These are phyloP conservation scores for Falco cherrug DNA, from an alignment of 2,797 vertebrate species.

Conservation along the genomic window DNA sequence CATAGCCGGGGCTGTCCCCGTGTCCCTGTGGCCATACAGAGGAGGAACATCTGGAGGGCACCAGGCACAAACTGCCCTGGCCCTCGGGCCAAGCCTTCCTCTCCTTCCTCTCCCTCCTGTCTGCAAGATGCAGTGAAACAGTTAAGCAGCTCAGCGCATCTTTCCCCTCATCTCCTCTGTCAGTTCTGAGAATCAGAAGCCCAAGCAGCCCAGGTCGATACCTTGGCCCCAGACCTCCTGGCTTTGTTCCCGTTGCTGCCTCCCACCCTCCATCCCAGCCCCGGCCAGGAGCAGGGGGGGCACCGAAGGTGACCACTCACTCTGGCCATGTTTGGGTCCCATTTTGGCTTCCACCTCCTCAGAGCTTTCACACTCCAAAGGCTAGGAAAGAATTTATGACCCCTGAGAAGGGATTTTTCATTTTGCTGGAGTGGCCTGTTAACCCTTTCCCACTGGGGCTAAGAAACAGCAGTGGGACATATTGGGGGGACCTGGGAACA, in stretches of 20 bases:
- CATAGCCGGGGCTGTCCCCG: accelerated
- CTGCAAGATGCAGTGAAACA: neutral
- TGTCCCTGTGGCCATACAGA: accelerated
- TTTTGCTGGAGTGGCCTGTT: neutral
- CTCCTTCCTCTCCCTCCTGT: neutral
- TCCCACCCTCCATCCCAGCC: neutral
- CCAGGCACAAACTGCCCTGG: accelerated
- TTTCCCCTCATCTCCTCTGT: neutral
- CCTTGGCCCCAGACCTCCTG: neutral
- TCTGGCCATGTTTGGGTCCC: accelerated
- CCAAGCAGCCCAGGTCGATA: neutral
- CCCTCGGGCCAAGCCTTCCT: neutral
- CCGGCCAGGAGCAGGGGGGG: accelerated
- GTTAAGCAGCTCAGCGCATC: neutral
- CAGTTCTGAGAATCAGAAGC: neutral
- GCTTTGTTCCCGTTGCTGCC: neutral
- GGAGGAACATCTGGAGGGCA: neutral
- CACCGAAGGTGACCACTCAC: accelerated
- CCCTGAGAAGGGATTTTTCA: neutral
- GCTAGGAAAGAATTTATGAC: neutral
- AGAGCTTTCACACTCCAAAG: neutral
- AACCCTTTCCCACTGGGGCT: neutral
- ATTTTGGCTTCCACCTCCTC: neutral
- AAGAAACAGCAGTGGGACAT: neutral
- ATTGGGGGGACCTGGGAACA: too few relatives aligned